Evolutionary conservation across 2,888 invertebrate species (phyloP).

Genomic region (Metellina segmentata): DNA sequence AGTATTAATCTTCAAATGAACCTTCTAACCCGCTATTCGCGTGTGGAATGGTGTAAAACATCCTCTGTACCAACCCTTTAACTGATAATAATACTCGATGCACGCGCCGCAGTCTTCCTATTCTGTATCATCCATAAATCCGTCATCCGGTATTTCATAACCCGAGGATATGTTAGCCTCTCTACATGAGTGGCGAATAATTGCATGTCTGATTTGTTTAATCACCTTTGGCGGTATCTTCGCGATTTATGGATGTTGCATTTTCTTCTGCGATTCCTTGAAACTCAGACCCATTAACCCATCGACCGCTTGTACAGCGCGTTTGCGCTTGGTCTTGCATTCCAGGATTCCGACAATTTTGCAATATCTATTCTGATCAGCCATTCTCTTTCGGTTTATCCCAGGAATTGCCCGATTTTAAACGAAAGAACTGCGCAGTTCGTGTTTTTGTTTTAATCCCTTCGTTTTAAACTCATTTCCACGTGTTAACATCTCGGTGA

Average conservation of each 20-base stretch:
- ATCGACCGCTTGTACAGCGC: background rate
- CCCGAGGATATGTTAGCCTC: background rate
- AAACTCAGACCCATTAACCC: background rate
- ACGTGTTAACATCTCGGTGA: no score
- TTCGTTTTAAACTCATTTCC: no score
- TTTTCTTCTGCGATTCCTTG: background rate
- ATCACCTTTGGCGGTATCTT: constrained; percentile 10
- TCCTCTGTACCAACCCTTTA: background rate
- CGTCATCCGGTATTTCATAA: constrained; percentile 11
- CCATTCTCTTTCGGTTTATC: no score
- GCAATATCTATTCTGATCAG: no score
- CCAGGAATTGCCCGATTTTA: no score
- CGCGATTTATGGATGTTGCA: background rate
- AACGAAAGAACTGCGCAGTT: no score
- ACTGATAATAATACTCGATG: constrained; percentile 4
- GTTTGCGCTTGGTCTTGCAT: background rate
- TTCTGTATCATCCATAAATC: background rate
- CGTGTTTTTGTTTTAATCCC: no score
- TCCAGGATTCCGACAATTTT: no score
- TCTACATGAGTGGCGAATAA: background rate
- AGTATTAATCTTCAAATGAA: no score
- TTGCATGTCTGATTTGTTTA: constrained; percentile 27
- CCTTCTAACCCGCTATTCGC: no score
- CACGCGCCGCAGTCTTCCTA: background rate
- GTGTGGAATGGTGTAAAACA: background rate